Evolutionary conservation across 2,888 invertebrate genomes (phyloP), one percentile per base, ranked within the genome.

Genomic region (Apamea anceps): DNA sequence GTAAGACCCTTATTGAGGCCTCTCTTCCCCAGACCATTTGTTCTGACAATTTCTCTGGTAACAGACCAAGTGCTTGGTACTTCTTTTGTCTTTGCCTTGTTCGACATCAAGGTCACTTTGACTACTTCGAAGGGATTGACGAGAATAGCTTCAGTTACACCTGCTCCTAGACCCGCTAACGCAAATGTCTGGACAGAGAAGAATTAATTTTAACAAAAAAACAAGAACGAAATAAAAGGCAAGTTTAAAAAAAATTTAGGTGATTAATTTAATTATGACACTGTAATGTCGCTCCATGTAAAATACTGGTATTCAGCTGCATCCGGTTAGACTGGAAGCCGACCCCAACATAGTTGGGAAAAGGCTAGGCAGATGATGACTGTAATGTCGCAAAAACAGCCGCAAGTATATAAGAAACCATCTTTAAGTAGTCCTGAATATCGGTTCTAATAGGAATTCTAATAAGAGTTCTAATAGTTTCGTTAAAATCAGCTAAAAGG

Each of bases 101-200:
- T 98, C 0, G 98, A 98, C 93, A 99, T 99, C 83, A 99, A 95
- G 2, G 98, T 98, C n/a, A 99, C 99, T 97, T 99, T 99, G 0
- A 99, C 99, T 57, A 99, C 99, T 97, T 99, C 99, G 94, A 99
- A 99, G 0, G 99, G 99, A 96, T 99, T 99, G 0, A 99, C 98
- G 77, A 99, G 97, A 84, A 99, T 97, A 12, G 98, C 99, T 96
- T 99, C 99, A n/a, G 99, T 98, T 4, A 99, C 95, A 72, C 99
- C 99, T 70, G 99, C 98, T 79, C 98, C 98, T 21, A 99, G 96
- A 66, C 99, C 99, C 83, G 99, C 99, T 90, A 99, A 94, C 6
- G 99, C 98, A 94, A 98, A 99, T 32, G 99, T 98, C 98, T 99
- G 95, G 75, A 97, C 97, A 84, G 80, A 60, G 10, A 48, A 51